Evolutionary conservation across 2,888 invertebrate genomes (phyloP), one percentile per base, ranked within the genome.

Genomic region (Drosophila falleni): DNA sequence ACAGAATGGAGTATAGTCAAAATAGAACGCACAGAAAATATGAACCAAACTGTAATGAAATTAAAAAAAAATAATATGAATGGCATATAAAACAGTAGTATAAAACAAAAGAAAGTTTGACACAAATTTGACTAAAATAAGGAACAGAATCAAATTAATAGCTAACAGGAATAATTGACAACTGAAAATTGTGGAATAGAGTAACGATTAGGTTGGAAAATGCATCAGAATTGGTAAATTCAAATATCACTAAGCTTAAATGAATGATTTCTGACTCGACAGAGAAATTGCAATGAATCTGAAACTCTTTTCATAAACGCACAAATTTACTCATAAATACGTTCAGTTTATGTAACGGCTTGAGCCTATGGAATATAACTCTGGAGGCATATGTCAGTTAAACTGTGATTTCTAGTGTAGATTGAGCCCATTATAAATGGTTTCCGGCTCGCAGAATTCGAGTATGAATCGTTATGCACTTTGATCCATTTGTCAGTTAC

Each of bases 401-500:
- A 16, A 29, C 26, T 26, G 16, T 37, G 35, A 58, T 37, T 29
- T 47, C 26, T 47, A 13, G 26, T 37, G 51, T 6, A 15, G 29
- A 15, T 47, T 29, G 26, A 29, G 35, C 23, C 41, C 41, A 54
- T 41, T 41, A 23, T 11, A n/a, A 31, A 19, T 26, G 2, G 26
- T 47, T 61, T 37, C 19, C 19, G 44, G n/a, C 6, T n/a, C 15
- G 19, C 23, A 6, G 8, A 13, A 6, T 23, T 23, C 23, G 33
- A 42, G 23, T 11, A 26, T 39, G 19, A 42, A 10, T 11, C 19
- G 19, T 35, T 35, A 46, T 46, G 49, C 26, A 42, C 29, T 47
- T 33, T 58, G 35, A 63, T 49, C 66, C 39, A 66, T 75, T 56
- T 60, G 62, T 31, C 33, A 42, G 31, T 61, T 59, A 11, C 46